Evolutionary conservation across 2,113 vertebrate species (phyloP).

Genomic region (Telmatochromis sp.): DNA sequence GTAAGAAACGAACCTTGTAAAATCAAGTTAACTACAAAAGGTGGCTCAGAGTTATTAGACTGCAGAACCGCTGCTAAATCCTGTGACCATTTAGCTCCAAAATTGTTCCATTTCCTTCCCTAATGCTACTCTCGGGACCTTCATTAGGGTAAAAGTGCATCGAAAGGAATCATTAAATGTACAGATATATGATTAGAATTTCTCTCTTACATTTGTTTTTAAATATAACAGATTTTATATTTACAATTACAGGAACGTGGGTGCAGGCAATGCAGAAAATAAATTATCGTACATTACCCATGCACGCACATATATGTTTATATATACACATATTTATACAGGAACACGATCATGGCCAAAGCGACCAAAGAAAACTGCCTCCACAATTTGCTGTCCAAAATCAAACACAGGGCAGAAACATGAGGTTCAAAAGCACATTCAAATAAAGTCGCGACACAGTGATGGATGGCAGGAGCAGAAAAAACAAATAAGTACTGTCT

Average conservation of each 20-base stretch:
- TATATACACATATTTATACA: not conserved
- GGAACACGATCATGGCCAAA: not conserved
- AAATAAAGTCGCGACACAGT: not conserved
- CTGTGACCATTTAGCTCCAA: not conserved
- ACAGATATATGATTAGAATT: not conserved
- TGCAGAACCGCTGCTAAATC: not conserved
- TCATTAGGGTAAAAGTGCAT: slow-evolving; percentile 34
- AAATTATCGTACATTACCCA: not conserved
- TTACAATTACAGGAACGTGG: not conserved
- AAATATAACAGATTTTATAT: not conserved
- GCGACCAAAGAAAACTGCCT: not conserved
- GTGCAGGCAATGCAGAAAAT: not conserved
- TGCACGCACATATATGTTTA: not conserved
- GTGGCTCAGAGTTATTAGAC: not conserved
- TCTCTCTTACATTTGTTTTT: not conserved
- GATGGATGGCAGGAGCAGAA: not conserved
- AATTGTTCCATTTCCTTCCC: not conserved
- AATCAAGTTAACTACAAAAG: not conserved
- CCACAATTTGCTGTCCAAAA: not conserved
- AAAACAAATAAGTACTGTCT: not conserved
- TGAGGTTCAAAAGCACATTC: not conserved
- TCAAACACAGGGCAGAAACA: not conserved
- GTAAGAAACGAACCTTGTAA: not conserved
- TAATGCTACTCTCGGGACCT: not conserved
- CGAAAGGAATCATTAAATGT: not conserved